These are phyloP conservation scores for Drosophila mimica DNA, from an alignment of 2,888 invertebrate species.

Conservation along the genomic window DNA sequence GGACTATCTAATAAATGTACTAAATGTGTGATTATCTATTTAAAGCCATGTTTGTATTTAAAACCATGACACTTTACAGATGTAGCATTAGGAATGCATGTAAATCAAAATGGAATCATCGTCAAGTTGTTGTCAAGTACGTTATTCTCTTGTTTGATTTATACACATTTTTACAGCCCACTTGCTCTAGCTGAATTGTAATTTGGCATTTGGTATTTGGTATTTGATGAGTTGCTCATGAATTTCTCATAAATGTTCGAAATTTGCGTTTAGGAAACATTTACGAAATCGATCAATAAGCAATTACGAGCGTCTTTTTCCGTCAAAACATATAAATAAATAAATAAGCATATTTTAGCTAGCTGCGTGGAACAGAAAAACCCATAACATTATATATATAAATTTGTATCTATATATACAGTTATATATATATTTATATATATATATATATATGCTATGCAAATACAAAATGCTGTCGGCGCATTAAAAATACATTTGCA, in stretches of 20 bases:
- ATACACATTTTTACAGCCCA: conserved; percentile 3
- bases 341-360: conserved; percentile 54
- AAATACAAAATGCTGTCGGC: conserved; percentile 53
- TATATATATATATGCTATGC: conserved; percentile 32
- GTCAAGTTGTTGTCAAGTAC: conserved; percentile 28
- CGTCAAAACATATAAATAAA: conserved; percentile 45
- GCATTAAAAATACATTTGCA: conserved; percentile 59
- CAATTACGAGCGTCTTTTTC: conserved; percentile 62
- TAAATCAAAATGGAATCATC: conserved; percentile 49
- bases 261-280: conserved; percentile 44
- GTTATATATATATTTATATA: conserved; percentile 46
- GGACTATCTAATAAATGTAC: background rate
- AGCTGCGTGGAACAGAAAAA: background rate
- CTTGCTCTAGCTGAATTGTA: conserved; percentile 35
- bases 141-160: conserved; percentile 27
- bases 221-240: conserved; percentile 31
- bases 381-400: conserved; percentile 45
- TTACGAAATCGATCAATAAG: conserved; percentile 75
- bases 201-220: conserved; percentile 52
- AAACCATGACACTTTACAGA: background rate
- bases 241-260: conserved; percentile 52
- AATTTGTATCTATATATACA: conserved; percentile 37
- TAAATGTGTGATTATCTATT: background rate
- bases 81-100: background rate
- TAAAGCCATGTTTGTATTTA: background rate